These are phyloP conservation scores for Luidia sarsii DNA, from an alignment of 53 echinoderm and acorn worm species.

Conservation along the genomic window DNA sequence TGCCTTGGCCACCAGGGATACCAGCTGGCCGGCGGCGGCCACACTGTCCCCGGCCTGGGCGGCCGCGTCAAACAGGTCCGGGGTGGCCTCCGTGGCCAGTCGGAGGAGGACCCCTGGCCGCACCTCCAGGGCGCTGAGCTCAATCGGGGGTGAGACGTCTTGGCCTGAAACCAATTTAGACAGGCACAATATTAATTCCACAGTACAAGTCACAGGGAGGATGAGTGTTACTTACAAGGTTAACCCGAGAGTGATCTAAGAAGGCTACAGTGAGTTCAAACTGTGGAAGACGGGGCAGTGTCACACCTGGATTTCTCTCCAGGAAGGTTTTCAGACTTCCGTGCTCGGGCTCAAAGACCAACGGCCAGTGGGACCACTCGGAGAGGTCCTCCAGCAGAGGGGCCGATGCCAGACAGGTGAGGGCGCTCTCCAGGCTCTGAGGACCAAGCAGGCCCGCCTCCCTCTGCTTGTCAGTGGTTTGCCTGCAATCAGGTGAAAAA, in stretches of 20 bases:
- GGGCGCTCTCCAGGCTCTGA: slow-evolving; percentile 48
- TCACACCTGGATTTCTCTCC: slow-evolving; percentile 51
- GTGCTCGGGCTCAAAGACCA: slow-evolving; percentile 72
- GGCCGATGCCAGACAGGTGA: slow-evolving; percentile 56
- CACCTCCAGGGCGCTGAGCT: slow-evolving; percentile 59
- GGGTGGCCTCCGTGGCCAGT: slow-evolving; percentile 46
- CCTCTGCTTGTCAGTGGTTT: slow-evolving; percentile 11
- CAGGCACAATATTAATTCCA: too few species aligned
- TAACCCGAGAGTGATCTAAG: background rate
- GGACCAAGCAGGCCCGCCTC: slow-evolving; percentile 59
- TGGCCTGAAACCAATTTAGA: slow-evolving; percentile 24
- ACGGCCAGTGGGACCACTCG: slow-evolving; percentile 68
- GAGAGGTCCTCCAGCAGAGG: slow-evolving; percentile 56
- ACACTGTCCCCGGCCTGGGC: slow-evolving; percentile 46
- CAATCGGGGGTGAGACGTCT: slow-evolving; percentile 45
- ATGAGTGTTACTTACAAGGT: too few species aligned
- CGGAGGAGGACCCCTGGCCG: slow-evolving; percentile 58
- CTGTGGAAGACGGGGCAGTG: too few species aligned
- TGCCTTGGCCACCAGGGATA: slow-evolving; percentile 60
- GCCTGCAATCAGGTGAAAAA: background rate
- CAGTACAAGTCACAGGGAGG: too few species aligned
- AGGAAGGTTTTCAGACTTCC: slow-evolving; percentile 62
- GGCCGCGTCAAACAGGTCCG: slow-evolving; percentile 43
- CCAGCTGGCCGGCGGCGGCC: slow-evolving; percentile 50
- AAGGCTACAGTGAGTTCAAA: too few species aligned